phyloP scores from a whole-genome alignment of 1,140 invertebrate species.

The Ditylenchus dipsaci region DNA sequence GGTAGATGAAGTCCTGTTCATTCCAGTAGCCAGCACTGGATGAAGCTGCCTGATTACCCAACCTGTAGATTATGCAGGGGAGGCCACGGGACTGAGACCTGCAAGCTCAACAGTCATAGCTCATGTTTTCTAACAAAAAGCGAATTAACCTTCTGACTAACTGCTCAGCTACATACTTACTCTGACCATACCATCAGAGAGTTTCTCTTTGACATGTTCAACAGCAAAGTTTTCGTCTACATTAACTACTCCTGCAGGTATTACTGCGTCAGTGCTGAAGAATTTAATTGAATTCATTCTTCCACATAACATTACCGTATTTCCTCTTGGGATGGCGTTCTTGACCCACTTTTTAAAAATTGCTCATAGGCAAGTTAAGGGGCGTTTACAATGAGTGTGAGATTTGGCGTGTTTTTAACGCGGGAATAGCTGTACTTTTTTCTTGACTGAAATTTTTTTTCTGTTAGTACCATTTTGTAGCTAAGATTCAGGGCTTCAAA shows the following conservation, averaged over 20 bases:
- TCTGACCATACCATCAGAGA: conserved; percentile 63
- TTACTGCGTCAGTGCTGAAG: conserved; percentile 62
- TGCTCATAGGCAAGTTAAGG: too few species aligned
- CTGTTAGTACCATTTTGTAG: too few species aligned
- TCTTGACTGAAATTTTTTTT: too few species aligned
- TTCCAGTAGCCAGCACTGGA: conserved; percentile 60
- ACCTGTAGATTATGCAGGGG: conserved; percentile 62
- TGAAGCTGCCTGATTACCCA: conserved; percentile 58
- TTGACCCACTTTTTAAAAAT: too few species aligned
- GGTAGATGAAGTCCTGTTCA: conserved; percentile 62
- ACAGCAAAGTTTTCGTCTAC: conserved; percentile 60
- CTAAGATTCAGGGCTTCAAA: too few species aligned
- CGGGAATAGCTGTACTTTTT: too few species aligned
- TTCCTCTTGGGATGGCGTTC: too few species aligned
- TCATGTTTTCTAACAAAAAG: not conserved
- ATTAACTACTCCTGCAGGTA: conserved; percentile 58
- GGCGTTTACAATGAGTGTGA: too few species aligned
- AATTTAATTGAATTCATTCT: too few species aligned
- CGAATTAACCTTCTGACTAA: conserved; percentile 50
- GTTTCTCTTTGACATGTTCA: conserved; percentile 44
- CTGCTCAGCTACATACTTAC: conserved; percentile 64
- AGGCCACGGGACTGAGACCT: conserved; percentile 60
- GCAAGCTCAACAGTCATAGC: not conserved
- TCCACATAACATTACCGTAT: too few species aligned
- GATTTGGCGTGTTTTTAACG: too few species aligned